Percentiles rank a stretch among this genome's conserved stretches.
Conservation (phyloP, 2,113 vertebrate species). For the Cyanocitta stelleri region DNA sequence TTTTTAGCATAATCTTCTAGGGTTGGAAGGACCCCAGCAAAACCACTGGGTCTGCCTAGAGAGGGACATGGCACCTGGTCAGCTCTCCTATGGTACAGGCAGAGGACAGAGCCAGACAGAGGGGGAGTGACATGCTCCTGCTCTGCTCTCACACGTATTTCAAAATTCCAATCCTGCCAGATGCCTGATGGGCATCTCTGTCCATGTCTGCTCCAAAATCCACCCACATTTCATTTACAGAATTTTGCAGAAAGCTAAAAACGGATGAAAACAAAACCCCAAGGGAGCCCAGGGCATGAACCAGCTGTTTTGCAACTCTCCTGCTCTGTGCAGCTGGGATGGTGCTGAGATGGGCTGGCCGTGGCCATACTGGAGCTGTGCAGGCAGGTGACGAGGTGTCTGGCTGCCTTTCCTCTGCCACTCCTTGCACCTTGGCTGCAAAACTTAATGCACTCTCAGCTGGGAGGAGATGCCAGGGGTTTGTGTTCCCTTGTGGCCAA, state of each 20-base stretch:
- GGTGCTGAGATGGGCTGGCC: rapidly evolving
- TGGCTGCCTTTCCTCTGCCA: not conserved
- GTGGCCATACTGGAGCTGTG: rapidly evolving
- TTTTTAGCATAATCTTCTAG: not conserved
- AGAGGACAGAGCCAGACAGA: not conserved
- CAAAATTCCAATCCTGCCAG: not conserved
- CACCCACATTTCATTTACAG: not conserved
- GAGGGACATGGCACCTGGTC: not conserved
- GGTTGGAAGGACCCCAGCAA: rapidly evolving
- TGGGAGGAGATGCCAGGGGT: not conserved
- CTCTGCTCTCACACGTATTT: not conserved
- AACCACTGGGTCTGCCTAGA: not conserved
- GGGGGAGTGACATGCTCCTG: not conserved
- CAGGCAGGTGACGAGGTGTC: not conserved
- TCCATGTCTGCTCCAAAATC: not conserved
- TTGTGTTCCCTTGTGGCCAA: rapidly evolving
- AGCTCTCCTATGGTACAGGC: not conserved
- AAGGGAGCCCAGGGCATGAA: not conserved
- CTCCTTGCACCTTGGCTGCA: not conserved
- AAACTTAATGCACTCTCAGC: rapidly evolving
- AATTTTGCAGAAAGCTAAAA: not conserved
- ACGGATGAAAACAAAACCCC: not conserved
- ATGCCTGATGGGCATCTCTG: not conserved
- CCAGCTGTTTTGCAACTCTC: not conserved
- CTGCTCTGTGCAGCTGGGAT: rapidly evolving